Conservation (phyloP, 2,113 vertebrate genomes). For the Pardalotus punctatus region DNA sequence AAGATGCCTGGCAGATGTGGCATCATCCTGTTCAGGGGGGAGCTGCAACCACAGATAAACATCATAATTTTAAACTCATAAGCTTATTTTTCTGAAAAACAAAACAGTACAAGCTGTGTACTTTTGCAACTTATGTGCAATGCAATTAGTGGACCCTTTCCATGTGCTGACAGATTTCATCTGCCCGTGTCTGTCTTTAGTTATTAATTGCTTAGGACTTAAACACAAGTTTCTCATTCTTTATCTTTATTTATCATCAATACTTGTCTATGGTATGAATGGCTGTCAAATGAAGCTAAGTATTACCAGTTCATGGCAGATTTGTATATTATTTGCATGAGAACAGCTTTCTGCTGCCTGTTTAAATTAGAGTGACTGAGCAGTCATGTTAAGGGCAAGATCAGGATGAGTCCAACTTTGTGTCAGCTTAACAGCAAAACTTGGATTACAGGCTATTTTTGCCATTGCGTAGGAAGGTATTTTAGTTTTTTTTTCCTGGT, state of each 20-base stretch:
- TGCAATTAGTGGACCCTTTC: not conserved
- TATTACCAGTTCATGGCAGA: slow-evolving; percentile 6
- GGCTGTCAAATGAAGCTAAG: not conserved
- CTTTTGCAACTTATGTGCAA: not conserved
- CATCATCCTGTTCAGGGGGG: not conserved
- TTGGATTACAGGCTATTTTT: not conserved
- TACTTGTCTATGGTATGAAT: not conserved
- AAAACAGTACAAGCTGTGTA: not conserved
- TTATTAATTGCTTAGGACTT: slow-evolving; percentile 4
- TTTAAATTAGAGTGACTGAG: not conserved
- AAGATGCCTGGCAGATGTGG: not conserved
- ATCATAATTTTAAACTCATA: not conserved
- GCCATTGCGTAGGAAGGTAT: not conserved
- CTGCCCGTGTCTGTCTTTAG: not conserved
- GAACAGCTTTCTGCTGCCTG: not conserved
- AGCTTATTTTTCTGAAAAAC: not conserved
- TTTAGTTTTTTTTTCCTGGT: not conserved
- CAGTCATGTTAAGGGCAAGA: not conserved
- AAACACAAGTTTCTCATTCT: not conserved
- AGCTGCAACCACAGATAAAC: not conserved
- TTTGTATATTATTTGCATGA: not conserved
- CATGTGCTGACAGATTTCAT: slow-evolving; percentile 13
- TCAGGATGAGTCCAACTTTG: not conserved
- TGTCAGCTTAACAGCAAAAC: not conserved
- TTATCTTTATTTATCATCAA: slow-evolving; percentile 24